Evolutionary conservation across 2,888 invertebrate species (phyloP).

Genomic region (Oligia latruncula): DNA sequence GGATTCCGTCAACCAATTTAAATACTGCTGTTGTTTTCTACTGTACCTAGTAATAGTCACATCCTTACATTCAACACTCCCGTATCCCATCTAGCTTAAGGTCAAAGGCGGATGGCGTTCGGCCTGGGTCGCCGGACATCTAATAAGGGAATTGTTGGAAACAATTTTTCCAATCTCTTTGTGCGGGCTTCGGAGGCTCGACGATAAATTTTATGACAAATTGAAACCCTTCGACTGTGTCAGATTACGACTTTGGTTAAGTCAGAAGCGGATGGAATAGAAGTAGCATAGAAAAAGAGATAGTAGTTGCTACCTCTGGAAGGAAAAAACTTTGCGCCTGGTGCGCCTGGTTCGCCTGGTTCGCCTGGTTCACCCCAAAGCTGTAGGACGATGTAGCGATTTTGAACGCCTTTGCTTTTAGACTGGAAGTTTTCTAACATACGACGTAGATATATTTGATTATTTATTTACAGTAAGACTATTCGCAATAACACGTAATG

Average conservation of each 20-base stretch:
- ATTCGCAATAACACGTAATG: not conserved
- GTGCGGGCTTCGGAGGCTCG: slow-evolving; percentile 72
- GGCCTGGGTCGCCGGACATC: slow-evolving; percentile 68
- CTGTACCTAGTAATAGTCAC: slow-evolving; percentile 19
- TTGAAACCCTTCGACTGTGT: slow-evolving; percentile 76
- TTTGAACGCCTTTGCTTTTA: not conserved
- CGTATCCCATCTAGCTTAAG: slow-evolving; percentile 61
- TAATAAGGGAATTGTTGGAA: slow-evolving; percentile 78
- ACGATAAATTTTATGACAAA: slow-evolving; percentile 82
- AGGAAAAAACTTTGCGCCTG: not conserved
- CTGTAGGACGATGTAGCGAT: not conserved
- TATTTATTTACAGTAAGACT: not conserved
- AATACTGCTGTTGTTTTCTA: slow-evolving; percentile 20
- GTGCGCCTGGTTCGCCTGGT: too few relatives aligned
- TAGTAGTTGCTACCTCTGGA: not conserved
- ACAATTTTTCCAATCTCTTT: slow-evolving; percentile 81
- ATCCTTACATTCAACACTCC: slow-evolving; percentile 60
- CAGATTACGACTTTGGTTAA: slow-evolving; percentile 67
- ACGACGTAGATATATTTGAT: not conserved
- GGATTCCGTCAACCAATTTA: not conserved
- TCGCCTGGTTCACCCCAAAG: not conserved
- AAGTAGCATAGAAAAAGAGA: not conserved
- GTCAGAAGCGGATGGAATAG: slow-evolving; percentile 47
- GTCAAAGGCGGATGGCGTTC: slow-evolving; percentile 68
- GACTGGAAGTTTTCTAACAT: not conserved